Conservation (phyloP, 2,113 vertebrate genomes). For the Conger conger region DNA sequence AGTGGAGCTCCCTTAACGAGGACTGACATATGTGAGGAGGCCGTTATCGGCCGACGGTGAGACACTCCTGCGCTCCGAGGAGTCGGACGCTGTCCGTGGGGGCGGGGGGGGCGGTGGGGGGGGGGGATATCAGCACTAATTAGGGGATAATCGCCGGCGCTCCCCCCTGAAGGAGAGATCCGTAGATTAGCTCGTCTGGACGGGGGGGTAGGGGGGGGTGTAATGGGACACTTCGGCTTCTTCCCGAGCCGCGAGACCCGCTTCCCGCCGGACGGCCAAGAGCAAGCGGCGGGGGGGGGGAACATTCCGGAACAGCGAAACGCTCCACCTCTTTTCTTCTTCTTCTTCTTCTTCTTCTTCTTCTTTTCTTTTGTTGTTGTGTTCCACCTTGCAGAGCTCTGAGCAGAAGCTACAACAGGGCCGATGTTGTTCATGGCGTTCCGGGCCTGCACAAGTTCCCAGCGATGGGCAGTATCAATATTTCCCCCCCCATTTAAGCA, state of each 20-base stretch:
- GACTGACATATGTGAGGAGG: conserved; percentile 95
- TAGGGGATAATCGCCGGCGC: conserved; percentile 87
- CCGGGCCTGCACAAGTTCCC: too few relatives aligned
- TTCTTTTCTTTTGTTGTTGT: too few relatives aligned
- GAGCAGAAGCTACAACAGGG: too few relatives aligned
- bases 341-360: too few relatives aligned
- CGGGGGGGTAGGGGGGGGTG: conserved; percentile 47
- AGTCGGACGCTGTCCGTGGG: conserved; percentile 86
- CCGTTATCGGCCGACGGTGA: conserved; percentile 93
- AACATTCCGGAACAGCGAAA: background rate
- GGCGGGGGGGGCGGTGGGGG: too few relatives aligned
- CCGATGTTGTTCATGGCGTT: too few relatives aligned
- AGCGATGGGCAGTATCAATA: too few relatives aligned
- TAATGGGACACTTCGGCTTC: conserved; percentile 42
- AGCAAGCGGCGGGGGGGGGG: background rate
- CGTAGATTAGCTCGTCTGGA: conserved; percentile 60
- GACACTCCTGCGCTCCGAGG: conserved; percentile 71
- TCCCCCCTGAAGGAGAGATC: conserved; percentile 73
- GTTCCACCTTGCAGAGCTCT: too few relatives aligned
- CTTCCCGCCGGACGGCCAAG: background rate
- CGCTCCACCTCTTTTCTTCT: background rate
- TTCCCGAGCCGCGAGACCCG: background rate
- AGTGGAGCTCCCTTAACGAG: conserved; percentile 90
- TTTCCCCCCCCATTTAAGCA: too few relatives aligned
- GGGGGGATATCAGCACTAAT: conserved; percentile 90